Evolutionary conservation across 2,888 invertebrate genomes (phyloP).

Genomic region (Drosophila sordidula): DNA sequence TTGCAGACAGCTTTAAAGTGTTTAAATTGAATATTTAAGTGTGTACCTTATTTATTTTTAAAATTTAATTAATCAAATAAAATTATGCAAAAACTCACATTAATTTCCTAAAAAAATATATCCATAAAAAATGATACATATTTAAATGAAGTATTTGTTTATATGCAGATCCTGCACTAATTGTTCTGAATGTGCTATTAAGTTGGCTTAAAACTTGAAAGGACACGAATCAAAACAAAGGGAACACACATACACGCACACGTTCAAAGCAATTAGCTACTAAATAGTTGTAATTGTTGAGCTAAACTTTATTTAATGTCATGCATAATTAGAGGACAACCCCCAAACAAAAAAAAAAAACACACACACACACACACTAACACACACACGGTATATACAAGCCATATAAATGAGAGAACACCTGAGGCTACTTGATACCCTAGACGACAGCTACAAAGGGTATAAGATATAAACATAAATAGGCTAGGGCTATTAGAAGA

Average conservation of each 20-base stretch:
- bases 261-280: constrained; percentile 64
- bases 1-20: too few relatives aligned
- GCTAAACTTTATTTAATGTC: constrained; percentile 77
- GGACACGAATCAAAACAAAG: constrained; percentile 1
- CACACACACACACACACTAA: constrained; percentile 14
- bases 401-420: constrained; percentile 27
- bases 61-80: too few relatives aligned
- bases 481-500: too few relatives aligned
- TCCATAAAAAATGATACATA: too few relatives aligned
- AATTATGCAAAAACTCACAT: too few relatives aligned
- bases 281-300: constrained; percentile 79
- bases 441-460: neutral
- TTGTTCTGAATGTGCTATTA: neutral
- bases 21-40: too few relatives aligned
- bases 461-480: too few relatives aligned
- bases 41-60: too few relatives aligned
- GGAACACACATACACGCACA: constrained; percentile 11
- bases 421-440: constrained; percentile 45
- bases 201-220: neutral
- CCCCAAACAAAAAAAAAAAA: constrained; percentile 11
- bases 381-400: constrained; percentile 9
- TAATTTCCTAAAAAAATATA: too few relatives aligned
- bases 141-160: too few relatives aligned
- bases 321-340: constrained; percentile 67
- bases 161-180: neutral